Evolutionary conservation across 2,113 vertebrate species (phyloP).

Genomic region (Albula goreensis): DNA sequence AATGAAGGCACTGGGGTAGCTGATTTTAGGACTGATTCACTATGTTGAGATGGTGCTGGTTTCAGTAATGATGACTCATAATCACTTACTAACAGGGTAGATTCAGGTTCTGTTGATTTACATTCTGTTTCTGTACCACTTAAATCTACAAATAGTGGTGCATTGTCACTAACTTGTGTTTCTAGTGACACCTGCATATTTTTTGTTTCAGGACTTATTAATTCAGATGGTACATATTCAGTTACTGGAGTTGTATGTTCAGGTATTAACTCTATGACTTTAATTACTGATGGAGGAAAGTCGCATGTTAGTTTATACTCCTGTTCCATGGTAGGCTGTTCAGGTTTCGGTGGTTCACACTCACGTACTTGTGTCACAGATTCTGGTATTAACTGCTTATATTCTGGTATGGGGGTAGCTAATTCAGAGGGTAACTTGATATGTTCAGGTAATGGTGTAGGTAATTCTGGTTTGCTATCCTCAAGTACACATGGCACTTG

Average conservation of each 20-base stretch:
- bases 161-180: not conserved
- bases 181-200: not conserved
- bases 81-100: not conserved
- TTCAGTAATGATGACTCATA: not conserved
- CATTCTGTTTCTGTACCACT: not conserved
- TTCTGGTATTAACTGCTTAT: not conserved
- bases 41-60: not conserved
- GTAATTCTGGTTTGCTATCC: too few species aligned
- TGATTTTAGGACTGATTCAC: not conserved
- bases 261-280: slow-evolving; percentile 4
- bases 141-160: not conserved
- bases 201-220: slow-evolving; percentile 10
- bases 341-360: not conserved
- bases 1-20: not conserved
- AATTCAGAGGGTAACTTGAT: not conserved
- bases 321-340: not conserved
- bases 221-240: slow-evolving; percentile 31
- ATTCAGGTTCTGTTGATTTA: not conserved
- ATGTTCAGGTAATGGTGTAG: not conserved
- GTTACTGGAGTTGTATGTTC: not conserved
- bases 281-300: slow-evolving; percentile 14
- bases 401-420: not conserved
- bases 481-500: too few species aligned
- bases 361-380: not conserved
- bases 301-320: not conserved